Evolutionary conservation across 2,797 vertebrate genomes (phyloP), one percentile per base, ranked within the genome.

Genomic region (Pangasius mekongensis): DNA sequence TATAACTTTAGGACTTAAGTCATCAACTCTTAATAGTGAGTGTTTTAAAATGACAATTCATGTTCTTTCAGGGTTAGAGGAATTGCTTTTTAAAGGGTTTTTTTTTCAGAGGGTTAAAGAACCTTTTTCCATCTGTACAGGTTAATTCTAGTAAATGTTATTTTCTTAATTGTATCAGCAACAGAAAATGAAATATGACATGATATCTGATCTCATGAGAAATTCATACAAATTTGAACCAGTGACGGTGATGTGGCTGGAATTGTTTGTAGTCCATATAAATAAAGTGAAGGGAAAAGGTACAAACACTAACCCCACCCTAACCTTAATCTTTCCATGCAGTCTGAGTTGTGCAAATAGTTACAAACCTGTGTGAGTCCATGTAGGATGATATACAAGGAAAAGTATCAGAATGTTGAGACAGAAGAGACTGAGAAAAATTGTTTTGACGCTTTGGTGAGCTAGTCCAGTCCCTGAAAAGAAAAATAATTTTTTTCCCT

Each of bases 381-480:
- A 78, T 81, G 87, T 71, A 91, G 88, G 43, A 91, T 94, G 91
- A 91, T 78, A 88, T 33, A 54, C 62, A 91, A 93, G 93, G 93
- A 93, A 94, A 94, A 90, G 86, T 77, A 77, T 47, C 58, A 78
- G 27, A 80, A 27, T 5, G 20, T 5, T n/a, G 2, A 90, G 83
- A 92, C 93, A 91, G 90, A 90, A 92, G 83, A 66, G 91, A 91
- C 89, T 89, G 88, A 91, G 89, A 93, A 94, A 47, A 95, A 94
- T 94, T 91, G 85, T 67, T 89, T 86, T 91, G 87, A 81, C 90
- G 91, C 89, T 96, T 95, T 92, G 89, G 94, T 95, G 95, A 93
- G 89, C 87, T 92, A 94, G 91, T 89, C 86, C 88, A 88, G 92
- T 78, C 87, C 13, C 33, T 58, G 33, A 18, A 18, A 27, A 85